Evolutionary conservation across 2,797 vertebrate species (phyloP).

Genomic region (Kryptopterus vitreolus): DNA sequence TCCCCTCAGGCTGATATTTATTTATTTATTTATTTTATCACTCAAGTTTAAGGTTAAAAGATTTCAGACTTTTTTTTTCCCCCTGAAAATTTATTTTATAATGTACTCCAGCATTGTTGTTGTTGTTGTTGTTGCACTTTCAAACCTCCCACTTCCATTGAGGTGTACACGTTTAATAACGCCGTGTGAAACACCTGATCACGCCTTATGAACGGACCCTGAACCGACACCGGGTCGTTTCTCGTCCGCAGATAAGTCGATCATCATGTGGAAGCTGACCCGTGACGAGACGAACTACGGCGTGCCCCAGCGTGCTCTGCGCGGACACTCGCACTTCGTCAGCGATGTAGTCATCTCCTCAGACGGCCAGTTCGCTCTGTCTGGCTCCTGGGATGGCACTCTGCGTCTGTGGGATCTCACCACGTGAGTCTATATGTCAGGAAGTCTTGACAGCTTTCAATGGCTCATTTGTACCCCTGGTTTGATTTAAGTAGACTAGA

Average conservation of each 20-base stretch:
- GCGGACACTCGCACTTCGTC: slow-evolving; percentile 93
- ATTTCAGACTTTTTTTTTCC: not conserved
- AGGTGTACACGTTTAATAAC: too few species aligned
- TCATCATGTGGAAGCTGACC: slow-evolving; percentile 98
- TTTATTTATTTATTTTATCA: not conserved
- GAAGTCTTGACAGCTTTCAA: too few species aligned
- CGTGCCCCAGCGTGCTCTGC: slow-evolving; percentile 88
- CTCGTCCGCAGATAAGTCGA: slow-evolving; percentile 79
- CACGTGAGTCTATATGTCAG: slow-evolving; percentile 73
- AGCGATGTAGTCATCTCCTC: slow-evolving; percentile 97
- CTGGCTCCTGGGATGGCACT: slow-evolving; percentile 89
- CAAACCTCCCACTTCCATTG: too few species aligned
- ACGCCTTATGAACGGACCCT: too few species aligned
- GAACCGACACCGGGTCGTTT: too few species aligned
- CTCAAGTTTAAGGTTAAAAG: not conserved
- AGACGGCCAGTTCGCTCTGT: slow-evolving; percentile 94
- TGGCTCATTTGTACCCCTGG: too few species aligned
- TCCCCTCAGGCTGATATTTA: not conserved
- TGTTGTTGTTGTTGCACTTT: not conserved
- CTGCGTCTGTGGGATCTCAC: slow-evolving; percentile 94
- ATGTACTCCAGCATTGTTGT: not conserved
- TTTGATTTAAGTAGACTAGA: too few species aligned
- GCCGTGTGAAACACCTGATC: too few species aligned
- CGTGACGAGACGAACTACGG: slow-evolving; percentile 96
- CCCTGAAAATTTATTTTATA: not conserved